Conservation (phyloP, 2,113 vertebrate genomes). For the Myotis brandtii region DNA sequence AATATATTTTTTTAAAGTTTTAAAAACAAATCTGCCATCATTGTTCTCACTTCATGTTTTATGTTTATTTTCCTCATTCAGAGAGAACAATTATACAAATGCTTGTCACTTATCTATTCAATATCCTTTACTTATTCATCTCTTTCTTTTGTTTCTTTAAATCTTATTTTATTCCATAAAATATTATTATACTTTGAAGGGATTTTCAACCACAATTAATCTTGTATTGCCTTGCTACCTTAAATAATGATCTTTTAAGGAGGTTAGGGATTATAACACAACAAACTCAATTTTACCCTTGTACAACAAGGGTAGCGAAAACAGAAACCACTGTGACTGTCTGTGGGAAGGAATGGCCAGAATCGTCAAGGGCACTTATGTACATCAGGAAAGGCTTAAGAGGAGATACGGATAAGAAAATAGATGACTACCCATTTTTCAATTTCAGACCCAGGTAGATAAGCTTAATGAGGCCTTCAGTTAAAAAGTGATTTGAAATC, state of each 20-base stretch:
- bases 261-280: background rate
- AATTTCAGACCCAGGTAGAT: background rate
- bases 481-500: slow-evolving; percentile 1
- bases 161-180: background rate
- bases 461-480: background rate
- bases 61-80: slow-evolving; percentile 1
- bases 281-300: background rate
- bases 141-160: slow-evolving; percentile 3
- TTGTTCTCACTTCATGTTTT: background rate
- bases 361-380: background rate
- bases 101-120: background rate
- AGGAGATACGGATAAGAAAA: background rate
- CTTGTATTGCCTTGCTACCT: background rate
- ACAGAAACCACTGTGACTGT: background rate
- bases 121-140: background rate
- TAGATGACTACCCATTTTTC: background rate
- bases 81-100: background rate
- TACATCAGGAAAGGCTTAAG: background rate
- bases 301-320: background rate
- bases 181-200: background rate
- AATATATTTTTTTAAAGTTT: background rate
- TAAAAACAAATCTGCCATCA: background rate
- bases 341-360: background rate
- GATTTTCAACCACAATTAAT: background rate
- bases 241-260: slow-evolving; percentile 19